Evolutionary conservation across 2,797 vertebrate species (phyloP).

Genomic region (Phrynocephalus forsythii): DNA sequence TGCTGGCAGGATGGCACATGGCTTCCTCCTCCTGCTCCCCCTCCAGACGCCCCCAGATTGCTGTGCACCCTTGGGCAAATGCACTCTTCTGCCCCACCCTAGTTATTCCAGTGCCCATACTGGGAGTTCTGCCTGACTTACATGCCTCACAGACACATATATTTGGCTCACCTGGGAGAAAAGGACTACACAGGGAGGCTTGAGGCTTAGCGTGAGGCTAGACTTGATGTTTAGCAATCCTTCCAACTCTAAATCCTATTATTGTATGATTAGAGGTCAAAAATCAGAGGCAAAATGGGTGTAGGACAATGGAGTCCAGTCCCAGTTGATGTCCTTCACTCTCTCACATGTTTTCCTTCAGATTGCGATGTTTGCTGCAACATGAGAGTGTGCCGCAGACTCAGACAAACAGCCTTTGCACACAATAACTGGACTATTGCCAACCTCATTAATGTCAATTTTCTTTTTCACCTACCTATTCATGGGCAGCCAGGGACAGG

Average conservation of each 20-base stretch:
- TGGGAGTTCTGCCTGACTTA: too few species aligned
- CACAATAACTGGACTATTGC: neutral
- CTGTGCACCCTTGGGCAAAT: too few species aligned
- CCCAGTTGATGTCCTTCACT: neutral
- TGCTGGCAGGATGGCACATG: too few species aligned
- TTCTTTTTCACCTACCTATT: slow-evolving; percentile 11
- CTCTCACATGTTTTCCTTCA: neutral
- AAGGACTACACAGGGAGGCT: too few species aligned
- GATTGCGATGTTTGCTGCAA: neutral
- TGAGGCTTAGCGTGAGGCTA: neutral
- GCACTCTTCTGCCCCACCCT: too few species aligned
- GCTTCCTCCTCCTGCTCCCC: too few species aligned
- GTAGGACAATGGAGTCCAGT: neutral
- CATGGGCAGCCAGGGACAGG: neutral
- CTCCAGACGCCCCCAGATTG: too few species aligned
- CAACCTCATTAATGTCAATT: neutral
- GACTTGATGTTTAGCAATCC: neutral
- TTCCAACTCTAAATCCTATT: neutral
- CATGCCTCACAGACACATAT: too few species aligned
- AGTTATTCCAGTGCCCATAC: too few species aligned
- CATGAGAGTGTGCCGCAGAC: neutral
- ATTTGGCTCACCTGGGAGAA: too few species aligned
- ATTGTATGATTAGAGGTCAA: neutral
- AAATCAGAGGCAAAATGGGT: neutral
- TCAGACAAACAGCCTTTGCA: neutral